A percentile compares a stretch with the other conserved stretches of the same genome.
phyloP scores from a whole-genome alignment of 2,888 invertebrate genomes.

The Ophioninae sp. region DNA sequence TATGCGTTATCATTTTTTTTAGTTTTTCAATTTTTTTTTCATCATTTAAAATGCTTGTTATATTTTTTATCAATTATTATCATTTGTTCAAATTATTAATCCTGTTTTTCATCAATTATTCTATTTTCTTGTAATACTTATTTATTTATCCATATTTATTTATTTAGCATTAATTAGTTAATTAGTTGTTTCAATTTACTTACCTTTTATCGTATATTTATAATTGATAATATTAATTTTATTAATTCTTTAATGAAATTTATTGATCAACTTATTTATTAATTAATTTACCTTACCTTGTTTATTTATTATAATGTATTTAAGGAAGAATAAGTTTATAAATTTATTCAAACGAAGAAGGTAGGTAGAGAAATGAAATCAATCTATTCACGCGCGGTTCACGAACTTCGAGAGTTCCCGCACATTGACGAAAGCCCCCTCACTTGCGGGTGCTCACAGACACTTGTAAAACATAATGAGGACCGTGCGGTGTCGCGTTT shows the following conservation, averaged over 20 bases:
- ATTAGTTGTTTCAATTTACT: too few relatives aligned
- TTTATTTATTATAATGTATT: not conserved
- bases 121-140: too few relatives aligned
- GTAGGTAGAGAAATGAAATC: not conserved
- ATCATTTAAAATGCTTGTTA: too few relatives aligned
- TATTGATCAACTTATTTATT: not conserved
- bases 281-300: too few relatives aligned
- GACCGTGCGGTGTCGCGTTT: conserved; percentile 68
- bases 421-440: conserved; percentile 2
- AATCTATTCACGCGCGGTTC: not conserved
- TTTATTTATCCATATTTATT: too few relatives aligned
- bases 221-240: not conserved
- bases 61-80: too few relatives aligned
- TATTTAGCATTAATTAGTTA: too few relatives aligned
- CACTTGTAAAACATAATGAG: conserved; percentile 69
- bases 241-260: not conserved
- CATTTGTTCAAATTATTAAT: too few relatives aligned
- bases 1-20: too few relatives aligned
- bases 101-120: too few relatives aligned
- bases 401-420: not conserved
- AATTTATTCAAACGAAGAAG: not conserved
- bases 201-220: too few relatives aligned
- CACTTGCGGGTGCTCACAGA: conserved; percentile 5
- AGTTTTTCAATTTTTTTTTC: not conserved
- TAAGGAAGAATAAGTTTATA: not conserved